These are phyloP conservation scores for Columba guinea DNA, from an alignment of 2,797 vertebrate genomes.

Conservation along the genomic window DNA sequence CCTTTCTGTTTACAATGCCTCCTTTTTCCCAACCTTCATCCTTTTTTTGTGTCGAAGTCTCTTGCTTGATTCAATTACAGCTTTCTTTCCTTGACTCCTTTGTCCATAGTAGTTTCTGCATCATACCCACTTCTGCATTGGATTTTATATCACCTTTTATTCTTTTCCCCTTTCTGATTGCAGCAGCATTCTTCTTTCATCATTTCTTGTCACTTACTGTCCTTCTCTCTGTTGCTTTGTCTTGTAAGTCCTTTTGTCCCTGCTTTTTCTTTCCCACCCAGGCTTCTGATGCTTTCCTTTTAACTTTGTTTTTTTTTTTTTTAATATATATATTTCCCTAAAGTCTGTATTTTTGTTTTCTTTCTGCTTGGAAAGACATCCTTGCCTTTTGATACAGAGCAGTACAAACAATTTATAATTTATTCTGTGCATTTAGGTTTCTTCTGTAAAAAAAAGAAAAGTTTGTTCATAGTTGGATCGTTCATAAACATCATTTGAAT, in stretches of 20 bases:
- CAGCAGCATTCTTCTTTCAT: not conserved
- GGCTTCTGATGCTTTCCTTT: not conserved
- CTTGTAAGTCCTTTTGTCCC: not conserved
- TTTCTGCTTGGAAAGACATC: not conserved
- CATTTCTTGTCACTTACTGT: not conserved
- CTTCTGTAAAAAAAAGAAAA: not conserved
- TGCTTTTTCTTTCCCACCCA: fast-evolving
- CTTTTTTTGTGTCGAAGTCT: not conserved
- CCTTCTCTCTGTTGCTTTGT: not conserved
- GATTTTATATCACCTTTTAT: not conserved
- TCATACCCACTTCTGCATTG: not conserved
- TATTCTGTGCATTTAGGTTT: not conserved
- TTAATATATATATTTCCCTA: not conserved
- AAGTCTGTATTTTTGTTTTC: not conserved
- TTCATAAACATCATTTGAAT: not conserved
- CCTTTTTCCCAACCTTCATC: not conserved
- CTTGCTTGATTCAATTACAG: not conserved
- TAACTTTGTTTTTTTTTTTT: not conserved
- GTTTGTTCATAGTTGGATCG: not conserved
- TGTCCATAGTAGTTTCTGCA: not conserved
- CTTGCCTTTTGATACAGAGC: not conserved
- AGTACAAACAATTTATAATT: not conserved
- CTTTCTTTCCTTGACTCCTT: not conserved
- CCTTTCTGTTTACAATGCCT: not conserved
- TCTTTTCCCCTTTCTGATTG: not conserved